Evolutionary conservation across 2,888 invertebrate species (phyloP).

Genomic region (Drosophila mimica): DNA sequence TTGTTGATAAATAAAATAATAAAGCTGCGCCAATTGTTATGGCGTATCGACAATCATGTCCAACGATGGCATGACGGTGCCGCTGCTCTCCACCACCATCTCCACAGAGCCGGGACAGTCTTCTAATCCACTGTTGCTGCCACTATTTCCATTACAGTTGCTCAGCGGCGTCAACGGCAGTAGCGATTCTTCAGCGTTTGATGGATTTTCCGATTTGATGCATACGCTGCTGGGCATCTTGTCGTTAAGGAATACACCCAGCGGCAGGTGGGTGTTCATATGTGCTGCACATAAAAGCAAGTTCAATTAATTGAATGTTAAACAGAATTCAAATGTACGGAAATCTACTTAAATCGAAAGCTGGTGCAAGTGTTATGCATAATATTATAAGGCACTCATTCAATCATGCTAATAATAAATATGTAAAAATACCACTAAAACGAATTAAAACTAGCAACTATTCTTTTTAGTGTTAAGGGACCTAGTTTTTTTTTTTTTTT

Average conservation of each 20-base stretch:
- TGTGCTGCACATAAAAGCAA: slow-evolving; percentile 60
- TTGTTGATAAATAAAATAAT: slow-evolving; percentile 60
- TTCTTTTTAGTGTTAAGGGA: not conserved
- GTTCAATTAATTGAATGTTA: not conserved
- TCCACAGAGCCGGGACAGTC: slow-evolving; percentile 64
- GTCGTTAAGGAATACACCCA: slow-evolving; percentile 72
- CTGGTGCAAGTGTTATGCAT: slow-evolving; percentile 50
- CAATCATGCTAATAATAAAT: slow-evolving; percentile 14
- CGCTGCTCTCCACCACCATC: slow-evolving; percentile 49
- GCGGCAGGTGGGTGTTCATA: slow-evolving; percentile 73
- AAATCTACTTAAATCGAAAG: slow-evolving; percentile 22
- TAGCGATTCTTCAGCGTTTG: slow-evolving; percentile 37
- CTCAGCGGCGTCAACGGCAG: slow-evolving; percentile 62
- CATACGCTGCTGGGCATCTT: slow-evolving; percentile 37
- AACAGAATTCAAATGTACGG: not conserved
- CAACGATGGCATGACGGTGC: slow-evolving; percentile 40
- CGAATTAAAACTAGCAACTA: slow-evolving; percentile 25
- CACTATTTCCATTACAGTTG: slow-evolving; percentile 38
- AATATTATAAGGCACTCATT: slow-evolving; percentile 23
- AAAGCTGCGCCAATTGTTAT: slow-evolving; percentile 58
- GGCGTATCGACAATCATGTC: slow-evolving; percentile 59
- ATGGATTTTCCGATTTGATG: slow-evolving; percentile 43
- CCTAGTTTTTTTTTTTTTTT: not conserved
- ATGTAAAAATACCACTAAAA: not conserved
- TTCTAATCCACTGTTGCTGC: slow-evolving; percentile 40